Evolutionary conservation across 2,888 invertebrate species (phyloP).

Genomic region (Caradrina kadenii): DNA sequence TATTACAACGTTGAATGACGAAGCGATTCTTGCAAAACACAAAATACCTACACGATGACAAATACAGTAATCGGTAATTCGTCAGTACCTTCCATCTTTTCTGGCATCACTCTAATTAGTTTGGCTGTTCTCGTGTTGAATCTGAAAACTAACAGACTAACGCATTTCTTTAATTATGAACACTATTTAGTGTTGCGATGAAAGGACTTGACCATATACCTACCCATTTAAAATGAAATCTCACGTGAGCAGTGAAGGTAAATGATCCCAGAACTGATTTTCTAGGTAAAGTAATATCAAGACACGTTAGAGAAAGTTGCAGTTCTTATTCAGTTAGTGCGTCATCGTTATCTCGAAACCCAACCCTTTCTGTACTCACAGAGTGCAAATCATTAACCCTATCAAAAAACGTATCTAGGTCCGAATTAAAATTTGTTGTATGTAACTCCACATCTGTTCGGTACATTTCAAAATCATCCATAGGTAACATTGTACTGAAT

Average conservation of each 20-base stretch:
- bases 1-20: not conserved
- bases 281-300: conserved; percentile 40
- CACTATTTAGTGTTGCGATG: not conserved
- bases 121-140: conserved; percentile 3
- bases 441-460: conserved; percentile 39
- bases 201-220: not conserved
- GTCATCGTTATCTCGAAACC: conserved; percentile 54
- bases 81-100: not conserved
- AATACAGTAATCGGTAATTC: not conserved
- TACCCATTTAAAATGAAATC: conserved; percentile 20
- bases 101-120: conserved; percentile 13
- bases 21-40: conserved; percentile 1
- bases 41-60: conserved; percentile 7
- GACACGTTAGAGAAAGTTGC: conserved; percentile 30
- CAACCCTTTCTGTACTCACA: conserved; percentile 47
- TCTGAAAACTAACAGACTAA: conserved; percentile 7
- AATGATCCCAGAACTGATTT: conserved; percentile 28
- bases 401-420: conserved; percentile 40
- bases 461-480: conserved; percentile 70
- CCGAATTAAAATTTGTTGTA: conserved; percentile 29
- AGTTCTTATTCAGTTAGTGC: conserved; percentile 60
- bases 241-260: conserved; percentile 11
- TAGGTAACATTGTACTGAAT: conserved; percentile 54
- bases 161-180: not conserved
- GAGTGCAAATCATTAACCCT: conserved; percentile 48